Base-by-base conservation (phyloP, 2,888 invertebrate genomes). In the Branchinecta sandiegonensis region DNA sequence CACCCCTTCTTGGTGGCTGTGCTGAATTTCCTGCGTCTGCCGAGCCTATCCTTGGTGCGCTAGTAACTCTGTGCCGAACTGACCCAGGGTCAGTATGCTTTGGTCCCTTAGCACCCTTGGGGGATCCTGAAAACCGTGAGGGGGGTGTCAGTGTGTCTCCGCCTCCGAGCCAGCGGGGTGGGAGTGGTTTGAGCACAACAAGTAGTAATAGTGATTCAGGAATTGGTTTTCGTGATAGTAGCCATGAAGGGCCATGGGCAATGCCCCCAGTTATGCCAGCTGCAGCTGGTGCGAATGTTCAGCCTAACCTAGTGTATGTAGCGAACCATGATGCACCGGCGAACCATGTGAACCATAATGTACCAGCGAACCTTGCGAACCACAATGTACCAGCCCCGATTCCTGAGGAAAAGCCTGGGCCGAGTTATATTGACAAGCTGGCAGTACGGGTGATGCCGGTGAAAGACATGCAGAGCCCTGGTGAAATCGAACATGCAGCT, bases 121-220 rank as follows among this genome's bases (percentile, higher is more conserved):
- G 23, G n/a, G 63, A 56, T n/a, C 63, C n/a, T 17, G 63, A 56
- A 56, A 56, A 56, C 23, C n/a, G 63, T 10, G 50, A 69, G 17
- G 48, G 70, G n/a, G 47, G 65, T 5, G 69, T 47, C 3, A 65
- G 67, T 14, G 70, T 71, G 23, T 68, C 69, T 4, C 70, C 70
- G 5, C 64, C 69, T 7, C 68, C 70, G 5, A 66, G 47, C 46
- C 71, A 70, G 48, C 68, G 74, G 7, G 73, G 72, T 9, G 73
- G 73, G 10, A 73, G 73, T 70, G 73, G 68, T 13, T 50, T 47
- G 17, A 69, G 69, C 66, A 69, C 67, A 23, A 69, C 65, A 23
- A 93, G 92, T 0, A 93, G 92, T 73, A 94, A 94, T 77, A 93
- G 93, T 69, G 95, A 95, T 77, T 94, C 94, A 2, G 94, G 95